Base-by-base conservation (phyloP, 2,797 vertebrate species). In the Pagetopsis macropterus region DNA sequence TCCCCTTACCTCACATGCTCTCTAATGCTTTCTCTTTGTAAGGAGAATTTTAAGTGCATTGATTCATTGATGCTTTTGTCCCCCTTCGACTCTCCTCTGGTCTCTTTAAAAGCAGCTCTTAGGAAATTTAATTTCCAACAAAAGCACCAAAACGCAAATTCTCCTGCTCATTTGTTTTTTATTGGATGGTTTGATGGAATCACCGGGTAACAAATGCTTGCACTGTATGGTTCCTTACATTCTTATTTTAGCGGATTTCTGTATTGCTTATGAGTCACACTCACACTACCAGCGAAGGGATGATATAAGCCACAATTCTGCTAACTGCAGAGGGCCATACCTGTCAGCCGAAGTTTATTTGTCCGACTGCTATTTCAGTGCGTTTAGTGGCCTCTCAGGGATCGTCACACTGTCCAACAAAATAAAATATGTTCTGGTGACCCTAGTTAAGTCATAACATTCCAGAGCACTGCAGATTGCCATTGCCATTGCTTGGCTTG, bases 21-120 rank as follows among this genome's bases (percentile, higher is more conserved):
- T 70, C 54, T 54, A 27, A 51, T 65, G 71, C 60, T 41, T 60
- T 76, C 31, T 57, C 41, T 64, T 52, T 65, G 63, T 68, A 73
- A 72, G 59, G 62, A 65, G 72, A 85, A 83, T 85, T 58, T 60
- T 74, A 75, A 81, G 60, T 70, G 49, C 44, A 68, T 65, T 71
- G 68, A 72, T 81, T 82, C 46, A 71, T 71, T 72, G 52, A 58
- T 75, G 61, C 33, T 64, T 68, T 41, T 76, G 72, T 43, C 60
- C 61, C 40, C 6, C 19, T 19, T 19, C 27, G 54, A 41, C 49
- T 74, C 70, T 66, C 51, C 63, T 23, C 33, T 70, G 55, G 21
- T 75, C 46, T 62, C 62, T 79, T 3, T 51, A 45, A 76, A 72
- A 40, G 46, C 59, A n/a, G 27, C 43, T 51, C 5, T 70, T 65